phyloP scores from a whole-genome alignment of 2,888 invertebrate genomes.

The Phasia obesa region DNA sequence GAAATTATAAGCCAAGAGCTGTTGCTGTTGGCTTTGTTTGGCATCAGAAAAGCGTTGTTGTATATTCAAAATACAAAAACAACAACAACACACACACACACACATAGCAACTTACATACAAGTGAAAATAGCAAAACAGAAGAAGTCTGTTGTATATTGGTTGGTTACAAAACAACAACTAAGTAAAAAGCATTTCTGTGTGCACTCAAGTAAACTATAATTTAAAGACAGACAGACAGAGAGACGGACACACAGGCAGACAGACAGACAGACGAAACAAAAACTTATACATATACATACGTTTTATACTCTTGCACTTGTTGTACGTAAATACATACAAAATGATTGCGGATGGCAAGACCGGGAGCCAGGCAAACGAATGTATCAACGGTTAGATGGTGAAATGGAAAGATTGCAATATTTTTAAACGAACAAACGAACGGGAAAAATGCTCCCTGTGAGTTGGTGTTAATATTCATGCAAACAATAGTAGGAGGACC shows the following conservation, averaged over 20 bases:
- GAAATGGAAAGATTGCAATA: slow-evolving; percentile 53
- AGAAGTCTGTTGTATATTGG: slow-evolving; percentile 40
- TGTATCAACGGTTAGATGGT: slow-evolving; percentile 17
- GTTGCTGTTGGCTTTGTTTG: slow-evolving; percentile 69
- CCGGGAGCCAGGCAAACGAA: slow-evolving; percentile 15
- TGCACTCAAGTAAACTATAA: slow-evolving; percentile 64
- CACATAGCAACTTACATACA: not conserved
- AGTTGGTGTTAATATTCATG: not conserved
- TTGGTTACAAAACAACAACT: slow-evolving; percentile 47
- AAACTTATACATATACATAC: not conserved
- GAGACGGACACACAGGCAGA: slow-evolving; percentile 9
- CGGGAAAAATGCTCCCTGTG: not conserved
- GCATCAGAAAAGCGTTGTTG: slow-evolving; percentile 64
- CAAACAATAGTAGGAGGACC: not conserved
- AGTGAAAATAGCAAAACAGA: slow-evolving; percentile 18
- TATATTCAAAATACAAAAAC: slow-evolving; percentile 29
- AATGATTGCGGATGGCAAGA: not conserved
- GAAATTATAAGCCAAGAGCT: slow-evolving; percentile 66
- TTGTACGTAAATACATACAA: not conserved
- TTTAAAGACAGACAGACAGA: slow-evolving; percentile 21
- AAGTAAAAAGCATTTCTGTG: slow-evolving; percentile 60
- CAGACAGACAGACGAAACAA: not conserved
- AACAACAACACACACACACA: slow-evolving; percentile 6
- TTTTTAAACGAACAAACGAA: slow-evolving; percentile 53
- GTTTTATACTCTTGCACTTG: not conserved